phyloP scores from a whole-genome alignment of 2,113 vertebrate genomes.

The Chrysochloris asiatica region DNA sequence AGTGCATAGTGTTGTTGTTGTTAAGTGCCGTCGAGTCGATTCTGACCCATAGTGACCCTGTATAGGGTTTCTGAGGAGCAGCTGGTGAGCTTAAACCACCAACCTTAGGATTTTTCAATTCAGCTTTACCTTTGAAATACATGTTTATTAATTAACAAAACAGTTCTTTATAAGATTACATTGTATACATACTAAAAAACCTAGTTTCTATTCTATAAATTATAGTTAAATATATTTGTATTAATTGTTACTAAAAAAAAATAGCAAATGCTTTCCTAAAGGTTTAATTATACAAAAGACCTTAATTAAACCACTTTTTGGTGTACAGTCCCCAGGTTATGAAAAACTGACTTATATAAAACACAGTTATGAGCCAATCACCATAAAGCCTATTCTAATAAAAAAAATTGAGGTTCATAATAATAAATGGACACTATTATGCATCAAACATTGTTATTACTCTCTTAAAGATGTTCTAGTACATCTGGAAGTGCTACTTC shows the following conservation, averaged over 20 bases:
- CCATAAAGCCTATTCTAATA: no score
- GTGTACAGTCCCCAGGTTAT: neutral
- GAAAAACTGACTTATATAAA: no score
- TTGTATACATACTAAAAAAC: neutral
- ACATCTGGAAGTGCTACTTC: no score
- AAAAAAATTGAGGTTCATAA: no score
- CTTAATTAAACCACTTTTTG: neutral
- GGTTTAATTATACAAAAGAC: neutral
- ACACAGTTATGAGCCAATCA: no score
- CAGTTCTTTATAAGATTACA: conserved; percentile 21
- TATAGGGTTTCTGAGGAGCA: no score
- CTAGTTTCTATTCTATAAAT: neutral
- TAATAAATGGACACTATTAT: no score
- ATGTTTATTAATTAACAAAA: neutral
- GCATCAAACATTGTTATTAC: no score
- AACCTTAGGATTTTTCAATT: conserved; percentile 40
- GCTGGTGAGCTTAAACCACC: no score
- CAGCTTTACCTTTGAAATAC: conserved; percentile 15
- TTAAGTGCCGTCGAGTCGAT: no score
- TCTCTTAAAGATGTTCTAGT: neutral
- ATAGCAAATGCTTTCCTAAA: neutral
- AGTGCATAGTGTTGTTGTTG: no score
- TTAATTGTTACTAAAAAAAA: neutral
- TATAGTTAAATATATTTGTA: neutral
- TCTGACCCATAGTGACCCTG: no score